phyloP scores from a whole-genome alignment of 2,888 invertebrate species.

The Synanthedon andrenaeformis region DNA sequence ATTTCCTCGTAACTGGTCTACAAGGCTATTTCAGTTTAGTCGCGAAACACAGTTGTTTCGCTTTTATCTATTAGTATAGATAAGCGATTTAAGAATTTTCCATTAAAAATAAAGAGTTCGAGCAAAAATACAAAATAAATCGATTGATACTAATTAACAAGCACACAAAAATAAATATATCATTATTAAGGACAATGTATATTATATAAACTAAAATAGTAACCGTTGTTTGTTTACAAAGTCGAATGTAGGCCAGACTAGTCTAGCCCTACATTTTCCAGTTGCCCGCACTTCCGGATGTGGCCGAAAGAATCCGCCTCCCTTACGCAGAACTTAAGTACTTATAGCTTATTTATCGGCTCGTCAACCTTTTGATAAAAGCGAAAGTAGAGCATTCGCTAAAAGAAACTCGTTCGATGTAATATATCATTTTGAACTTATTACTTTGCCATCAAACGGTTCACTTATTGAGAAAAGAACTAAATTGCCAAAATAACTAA shows the following conservation, averaged over 20 bases:
- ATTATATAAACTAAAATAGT: too few species aligned
- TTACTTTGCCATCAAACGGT: slow-evolving; percentile 1
- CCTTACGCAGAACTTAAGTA: background rate
- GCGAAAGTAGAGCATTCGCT: slow-evolving; percentile 39
- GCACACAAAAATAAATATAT: too few species aligned
- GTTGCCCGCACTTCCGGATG: background rate
- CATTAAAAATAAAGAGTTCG: too few species aligned
- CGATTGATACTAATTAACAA: too few species aligned
- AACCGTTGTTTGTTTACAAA: slow-evolving; percentile 10
- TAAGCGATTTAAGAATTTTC: too few species aligned
- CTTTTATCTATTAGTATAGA: too few species aligned
- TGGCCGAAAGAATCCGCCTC: background rate
- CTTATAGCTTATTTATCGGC: background rate
- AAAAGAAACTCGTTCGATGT: slow-evolving; percentile 25
- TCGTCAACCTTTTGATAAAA: slow-evolving; percentile 31
- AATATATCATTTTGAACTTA: slow-evolving; percentile 11
- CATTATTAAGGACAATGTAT: too few species aligned
- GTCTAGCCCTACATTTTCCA: background rate
- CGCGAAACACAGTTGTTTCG: too few species aligned
- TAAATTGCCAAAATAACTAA: too few species aligned
- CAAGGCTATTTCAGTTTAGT: too few species aligned
- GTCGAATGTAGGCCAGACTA: slow-evolving; percentile 7
- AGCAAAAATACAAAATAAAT: too few species aligned
- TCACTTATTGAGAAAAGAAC: background rate
- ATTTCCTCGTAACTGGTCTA: too few species aligned